Percentiles rank a stretch among this genome's conserved stretches.
These are phyloP conservation scores for Leptodirus hochenwartii DNA, from an alignment of 2,888 invertebrate genomes.

Conservation along the genomic window DNA sequence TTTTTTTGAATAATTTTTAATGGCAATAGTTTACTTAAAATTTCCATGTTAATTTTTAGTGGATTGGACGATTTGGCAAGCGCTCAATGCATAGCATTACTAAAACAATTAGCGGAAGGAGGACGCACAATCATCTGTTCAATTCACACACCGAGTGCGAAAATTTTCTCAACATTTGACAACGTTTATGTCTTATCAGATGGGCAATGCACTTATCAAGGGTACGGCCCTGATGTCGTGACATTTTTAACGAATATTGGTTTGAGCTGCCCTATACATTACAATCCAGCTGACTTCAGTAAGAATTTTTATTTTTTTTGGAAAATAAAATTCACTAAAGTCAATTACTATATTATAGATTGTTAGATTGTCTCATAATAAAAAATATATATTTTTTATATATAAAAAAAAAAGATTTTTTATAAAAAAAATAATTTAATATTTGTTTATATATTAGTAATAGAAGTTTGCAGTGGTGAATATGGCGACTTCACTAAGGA, in stretches of 20 bases:
- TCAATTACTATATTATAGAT: conserved; percentile 2
- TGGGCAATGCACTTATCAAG: conserved; percentile 83
- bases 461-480: conserved; percentile 66
- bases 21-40: not conserved
- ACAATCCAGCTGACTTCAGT: conserved; percentile 95
- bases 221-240: conserved; percentile 57
- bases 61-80: conserved; percentile 86
- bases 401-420: too few relatives aligned
- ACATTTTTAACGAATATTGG: conserved; percentile 63
- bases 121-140: conserved; percentile 89
- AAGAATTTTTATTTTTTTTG: conserved; percentile 22
- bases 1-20: conserved; percentile 1
- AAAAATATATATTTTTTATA: conserved; percentile 2
- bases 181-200: conserved; percentile 76
- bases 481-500: conserved; percentile 52
- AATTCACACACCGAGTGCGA: conserved; percentile 91
- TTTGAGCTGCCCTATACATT: conserved; percentile 74
- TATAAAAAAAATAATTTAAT: conserved; percentile 5
- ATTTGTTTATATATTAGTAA: conserved; percentile 31
- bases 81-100: conserved; percentile 66
- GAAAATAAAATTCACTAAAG: not conserved
- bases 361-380: conserved; percentile 2
- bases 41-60: conserved; percentile 30
- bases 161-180: conserved; percentile 79
- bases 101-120: conserved; percentile 67